phyloP scores from a whole-genome alignment of 2,797 vertebrate genomes.

The Semaprochilodus insignis region DNA sequence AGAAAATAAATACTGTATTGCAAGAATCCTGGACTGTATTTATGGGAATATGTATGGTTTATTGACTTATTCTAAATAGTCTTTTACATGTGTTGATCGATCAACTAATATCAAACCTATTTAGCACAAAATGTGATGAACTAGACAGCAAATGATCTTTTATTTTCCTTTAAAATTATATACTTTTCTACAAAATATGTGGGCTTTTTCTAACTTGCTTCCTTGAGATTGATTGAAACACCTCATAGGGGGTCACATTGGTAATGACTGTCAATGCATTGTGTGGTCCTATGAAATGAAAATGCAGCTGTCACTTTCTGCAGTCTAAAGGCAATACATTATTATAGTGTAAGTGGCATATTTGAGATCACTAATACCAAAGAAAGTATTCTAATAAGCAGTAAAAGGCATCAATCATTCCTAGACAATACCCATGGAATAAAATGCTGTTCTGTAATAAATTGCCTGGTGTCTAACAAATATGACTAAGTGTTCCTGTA shows the following conservation, averaged over 20 bases:
- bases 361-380: not conserved
- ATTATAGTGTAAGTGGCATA: slow-evolving; percentile 1
- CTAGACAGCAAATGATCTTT: too few relatives aligned
- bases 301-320: not conserved
- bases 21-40: too few relatives aligned
- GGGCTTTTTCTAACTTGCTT: not conserved
- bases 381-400: not conserved
- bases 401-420: slow-evolving; percentile 1
- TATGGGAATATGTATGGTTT: too few relatives aligned
- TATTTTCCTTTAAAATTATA: too few relatives aligned
- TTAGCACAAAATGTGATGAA: too few relatives aligned
- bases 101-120: too few relatives aligned
- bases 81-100: too few relatives aligned
- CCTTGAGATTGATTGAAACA: not conserved
- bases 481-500: slow-evolving; percentile 64
- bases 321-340: not conserved
- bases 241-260: slow-evolving; percentile 1
- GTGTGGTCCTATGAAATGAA: not conserved
- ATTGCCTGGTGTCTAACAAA: slow-evolving; percentile 56
- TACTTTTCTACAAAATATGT: not conserved
- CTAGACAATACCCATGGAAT: not conserved
- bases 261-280: not conserved
- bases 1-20: too few relatives aligned
- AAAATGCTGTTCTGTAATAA: slow-evolving; percentile 61
- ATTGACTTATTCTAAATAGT: too few relatives aligned